A percentile compares a stretch with the other conserved stretches of the same genome.
Conservation (phyloP, 35 echinoderm and acorn worm species). For the Ophiothrix spiculata region DNA sequence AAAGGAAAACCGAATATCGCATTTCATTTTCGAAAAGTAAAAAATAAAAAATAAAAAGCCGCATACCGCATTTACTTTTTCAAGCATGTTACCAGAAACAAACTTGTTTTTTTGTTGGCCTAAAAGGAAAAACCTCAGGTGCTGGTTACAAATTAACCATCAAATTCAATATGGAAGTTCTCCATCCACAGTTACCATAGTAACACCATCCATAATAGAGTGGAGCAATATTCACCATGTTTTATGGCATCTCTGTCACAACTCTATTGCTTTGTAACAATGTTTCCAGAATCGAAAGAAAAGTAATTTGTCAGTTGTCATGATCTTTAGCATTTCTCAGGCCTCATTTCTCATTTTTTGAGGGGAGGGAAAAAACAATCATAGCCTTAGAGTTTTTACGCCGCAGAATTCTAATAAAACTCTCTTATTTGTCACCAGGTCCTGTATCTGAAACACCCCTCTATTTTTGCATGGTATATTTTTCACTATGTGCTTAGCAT, state of each 20-base stretch:
- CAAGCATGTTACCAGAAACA: too few relatives aligned
- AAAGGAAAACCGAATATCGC: too few relatives aligned
- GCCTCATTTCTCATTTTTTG: neutral
- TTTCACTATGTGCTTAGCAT: too few relatives aligned
- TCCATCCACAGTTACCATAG: neutral
- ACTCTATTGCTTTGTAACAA: neutral
- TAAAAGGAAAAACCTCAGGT: neutral
- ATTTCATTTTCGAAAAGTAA: too few relatives aligned
- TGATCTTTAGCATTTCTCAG: neutral
- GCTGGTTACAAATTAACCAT: slow-evolving; percentile 13
- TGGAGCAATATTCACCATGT: neutral
- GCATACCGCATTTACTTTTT: too few relatives aligned
- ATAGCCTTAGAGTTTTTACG: neutral
- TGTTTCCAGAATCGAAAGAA: neutral
- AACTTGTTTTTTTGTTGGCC: too few relatives aligned
- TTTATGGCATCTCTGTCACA: neutral
- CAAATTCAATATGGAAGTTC: neutral
- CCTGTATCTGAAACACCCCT: neutral
- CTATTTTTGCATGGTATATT: too few relatives aligned
- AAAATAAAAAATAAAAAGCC: too few relatives aligned
- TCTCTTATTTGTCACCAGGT: neutral
- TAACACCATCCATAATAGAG: neutral
- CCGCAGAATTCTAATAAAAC: slow-evolving; percentile 4
- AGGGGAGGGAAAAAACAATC: neutral
- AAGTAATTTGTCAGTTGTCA: neutral